Evolutionary conservation across 2,113 vertebrate species (phyloP).

Genomic region (Trinectes maculatus): DNA sequence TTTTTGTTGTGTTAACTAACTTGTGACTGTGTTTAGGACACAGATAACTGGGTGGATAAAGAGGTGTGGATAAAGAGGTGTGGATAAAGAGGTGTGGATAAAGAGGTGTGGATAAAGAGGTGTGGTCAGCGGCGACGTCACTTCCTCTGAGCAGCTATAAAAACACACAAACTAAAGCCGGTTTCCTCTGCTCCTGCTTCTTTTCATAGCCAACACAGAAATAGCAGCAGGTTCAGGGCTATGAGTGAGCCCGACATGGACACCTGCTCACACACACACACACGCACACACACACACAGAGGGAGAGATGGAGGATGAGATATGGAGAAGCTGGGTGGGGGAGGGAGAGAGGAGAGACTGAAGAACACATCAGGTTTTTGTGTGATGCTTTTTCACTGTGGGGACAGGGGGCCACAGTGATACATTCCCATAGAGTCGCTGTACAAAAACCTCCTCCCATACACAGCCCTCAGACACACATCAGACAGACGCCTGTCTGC

Average conservation of each 20-base stretch:
- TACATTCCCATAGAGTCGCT: constrained; percentile 79
- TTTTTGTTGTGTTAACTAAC: background rate
- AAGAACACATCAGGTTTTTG: constrained; percentile 85
- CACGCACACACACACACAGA: background rate
- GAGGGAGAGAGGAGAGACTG: constrained; percentile 8
- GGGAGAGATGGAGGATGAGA: constrained; percentile 64
- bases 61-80: constrained; percentile 44
- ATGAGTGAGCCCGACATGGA: background rate
- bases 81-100: constrained; percentile 45
- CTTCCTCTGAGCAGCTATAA: constrained; percentile 40
- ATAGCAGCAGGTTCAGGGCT: constrained; percentile 70
- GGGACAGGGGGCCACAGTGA: constrained; percentile 89
- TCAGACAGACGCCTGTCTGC: constrained; percentile 6
- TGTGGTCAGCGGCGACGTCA: constrained; percentile 53
- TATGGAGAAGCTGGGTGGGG: constrained; percentile 55
- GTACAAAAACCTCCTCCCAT: constrained; percentile 90
- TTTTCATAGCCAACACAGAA: constrained; percentile 73
- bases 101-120: constrained; percentile 40
- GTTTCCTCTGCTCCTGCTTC: constrained; percentile 13
- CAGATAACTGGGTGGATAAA: constrained; percentile 33
- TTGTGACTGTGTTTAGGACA: too few species aligned
- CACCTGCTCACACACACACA: constrained; percentile 53
- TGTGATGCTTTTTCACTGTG: constrained; percentile 86
- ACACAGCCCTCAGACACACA: constrained; percentile 1
- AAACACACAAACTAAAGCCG: background rate